phyloP scores from a whole-genome alignment of 2,888 invertebrate species.

The Carpatolechia fugitivella region DNA sequence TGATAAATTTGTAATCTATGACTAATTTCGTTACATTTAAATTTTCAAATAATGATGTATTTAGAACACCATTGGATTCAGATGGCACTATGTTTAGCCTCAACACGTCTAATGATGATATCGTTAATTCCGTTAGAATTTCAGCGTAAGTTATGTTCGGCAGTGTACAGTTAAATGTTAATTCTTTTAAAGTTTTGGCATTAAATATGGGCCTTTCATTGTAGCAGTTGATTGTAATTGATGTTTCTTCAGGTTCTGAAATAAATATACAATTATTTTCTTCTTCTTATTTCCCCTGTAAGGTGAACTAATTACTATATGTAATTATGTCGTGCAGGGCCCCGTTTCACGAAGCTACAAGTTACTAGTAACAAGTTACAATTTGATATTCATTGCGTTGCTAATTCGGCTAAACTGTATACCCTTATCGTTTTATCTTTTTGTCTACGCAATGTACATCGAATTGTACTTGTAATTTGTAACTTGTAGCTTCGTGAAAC shows the following conservation, averaged over 20 bases:
- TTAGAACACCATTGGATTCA: background rate
- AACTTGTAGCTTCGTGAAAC: too few species aligned
- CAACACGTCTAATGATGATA: background rate
- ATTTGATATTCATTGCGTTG: too few species aligned
- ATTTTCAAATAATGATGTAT: background rate
- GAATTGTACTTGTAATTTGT: too few species aligned
- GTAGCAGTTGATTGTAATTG: background rate
- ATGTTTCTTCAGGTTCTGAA: background rate
- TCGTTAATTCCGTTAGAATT: background rate
- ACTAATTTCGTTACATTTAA: background rate
- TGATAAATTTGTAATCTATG: background rate
- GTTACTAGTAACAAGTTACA: too few species aligned
- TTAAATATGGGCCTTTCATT: background rate
- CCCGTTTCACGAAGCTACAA: too few species aligned
- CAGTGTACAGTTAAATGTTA: background rate
- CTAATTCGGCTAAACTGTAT: too few species aligned
- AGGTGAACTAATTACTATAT: too few species aligned
- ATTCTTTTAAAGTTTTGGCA: background rate
- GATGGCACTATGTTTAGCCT: background rate
- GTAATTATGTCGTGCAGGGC: too few species aligned
- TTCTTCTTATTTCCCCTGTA: too few species aligned
- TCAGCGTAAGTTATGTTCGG: background rate
- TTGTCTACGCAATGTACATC: too few species aligned
- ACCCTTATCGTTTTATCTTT: too few species aligned
- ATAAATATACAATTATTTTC: too few species aligned